Conservation (phyloP, 2,888 invertebrate species). For the Acleris holmiana region DNA sequence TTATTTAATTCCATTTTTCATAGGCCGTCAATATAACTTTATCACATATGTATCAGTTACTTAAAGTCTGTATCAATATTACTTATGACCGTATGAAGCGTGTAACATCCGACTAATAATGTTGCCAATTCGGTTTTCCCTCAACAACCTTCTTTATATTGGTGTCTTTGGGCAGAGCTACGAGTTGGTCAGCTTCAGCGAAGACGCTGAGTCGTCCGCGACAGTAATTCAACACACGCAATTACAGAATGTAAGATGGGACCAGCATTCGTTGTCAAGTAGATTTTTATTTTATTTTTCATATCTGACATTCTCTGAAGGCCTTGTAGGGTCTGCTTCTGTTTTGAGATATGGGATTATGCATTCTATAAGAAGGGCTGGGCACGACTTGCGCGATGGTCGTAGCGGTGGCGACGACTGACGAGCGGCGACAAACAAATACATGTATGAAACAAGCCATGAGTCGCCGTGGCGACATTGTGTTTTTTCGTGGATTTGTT, state of each 20-base stretch:
- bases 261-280: constrained; percentile 17
- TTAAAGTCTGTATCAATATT: too few species aligned
- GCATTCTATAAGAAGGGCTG: neutral
- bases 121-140: constrained; percentile 2
- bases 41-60: too few species aligned
- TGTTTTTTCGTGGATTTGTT: too few species aligned
- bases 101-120: neutral
- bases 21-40: too few species aligned
- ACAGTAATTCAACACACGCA: constrained; percentile 36
- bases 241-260: constrained; percentile 34
- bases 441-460: too few species aligned
- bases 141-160: constrained; percentile 19
- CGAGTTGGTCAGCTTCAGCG: constrained; percentile 36
- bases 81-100: neutral
- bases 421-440: too few species aligned
- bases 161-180: constrained; percentile 30
- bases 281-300: constrained; percentile 8
- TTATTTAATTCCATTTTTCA: too few species aligned
- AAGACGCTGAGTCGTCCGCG: constrained; percentile 31
- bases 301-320: constrained; percentile 14
- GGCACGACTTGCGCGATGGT: too few species aligned
- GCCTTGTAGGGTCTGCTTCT: neutral
- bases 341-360: constrained; percentile 1
- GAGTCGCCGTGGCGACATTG: too few species aligned
- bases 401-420: too few species aligned